Base-by-base conservation (phyloP, 2,888 invertebrate genomes). In the Listrodromus nycthemerus region DNA sequence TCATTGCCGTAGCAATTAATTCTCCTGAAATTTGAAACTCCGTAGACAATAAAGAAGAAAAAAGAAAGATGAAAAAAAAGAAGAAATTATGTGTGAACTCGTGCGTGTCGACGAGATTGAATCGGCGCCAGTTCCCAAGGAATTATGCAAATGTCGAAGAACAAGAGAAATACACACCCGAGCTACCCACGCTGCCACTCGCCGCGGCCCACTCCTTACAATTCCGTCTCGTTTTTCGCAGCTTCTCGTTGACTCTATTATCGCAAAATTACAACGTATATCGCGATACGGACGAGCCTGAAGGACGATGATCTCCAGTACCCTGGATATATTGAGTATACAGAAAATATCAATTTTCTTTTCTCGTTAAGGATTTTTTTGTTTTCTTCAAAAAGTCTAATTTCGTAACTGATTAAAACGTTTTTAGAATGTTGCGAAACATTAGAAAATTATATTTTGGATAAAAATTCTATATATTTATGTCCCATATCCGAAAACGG, bases 1-100 rank as follows among this genome's bases (percentile, higher is more conserved):
- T 77, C 66, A 55, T 73, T 30, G 33, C 41, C 41, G 61, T 63
- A 52, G 8, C 6, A 2, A 21, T 41, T 45, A 45, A 71, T 74
- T 74, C 33, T 41, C 83, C 84, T 83, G 90, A 88, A 89, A 89
- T 85, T 76, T 82, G 85, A 89, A 50, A 70, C 85, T 30, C 30
- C 58, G 27, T 16, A 16, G 58, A 16, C 58, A 58, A 16, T 7
- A 2, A 41, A 37, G 37, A 37, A 13, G 41, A 41, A 41, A 41
- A 41, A 41, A 41, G 41, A 13, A 41, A 41, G 41, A 41, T 8
- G 8, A 41, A 77, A 52, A 48, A 66, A 63, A 52, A 63, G 4
- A 50, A 61, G 52, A 58, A 52, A 65, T 48, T 77, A 66, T 65
- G 58, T 75, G 78, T 82, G 75, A 85, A 84, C 55, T 63, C 58